Conservation (phyloP, 1,140 invertebrate species). For the Neodiprion lecontei region DNA sequence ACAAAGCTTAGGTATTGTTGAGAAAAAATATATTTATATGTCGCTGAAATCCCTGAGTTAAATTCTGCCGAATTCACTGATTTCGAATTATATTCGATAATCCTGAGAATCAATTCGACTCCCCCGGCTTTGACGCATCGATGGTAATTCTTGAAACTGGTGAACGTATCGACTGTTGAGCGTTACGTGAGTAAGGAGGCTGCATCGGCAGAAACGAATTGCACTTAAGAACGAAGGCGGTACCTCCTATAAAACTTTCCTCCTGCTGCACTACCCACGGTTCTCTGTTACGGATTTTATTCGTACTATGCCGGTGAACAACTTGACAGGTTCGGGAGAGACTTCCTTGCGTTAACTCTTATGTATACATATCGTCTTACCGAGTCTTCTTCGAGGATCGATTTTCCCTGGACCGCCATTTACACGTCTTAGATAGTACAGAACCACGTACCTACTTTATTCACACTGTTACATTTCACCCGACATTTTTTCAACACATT, state of each 20-base stretch:
- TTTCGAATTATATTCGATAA: no score
- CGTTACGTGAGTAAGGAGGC: not conserved
- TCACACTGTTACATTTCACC: not conserved
- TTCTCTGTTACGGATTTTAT: not conserved
- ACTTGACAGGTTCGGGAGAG: not conserved
- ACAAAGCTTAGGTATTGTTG: no score
- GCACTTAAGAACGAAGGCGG: conserved; percentile 1
- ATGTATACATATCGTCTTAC: not conserved
- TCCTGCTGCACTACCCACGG: not conserved
- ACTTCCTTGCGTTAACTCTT: not conserved
- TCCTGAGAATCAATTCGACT: no score
- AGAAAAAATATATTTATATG: no score
- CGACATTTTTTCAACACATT: not conserved
- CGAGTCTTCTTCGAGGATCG: not conserved
- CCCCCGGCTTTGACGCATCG: not conserved
- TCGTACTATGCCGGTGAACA: not conserved
- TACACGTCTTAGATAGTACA: no score
- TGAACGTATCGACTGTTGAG: conserved; percentile 4
- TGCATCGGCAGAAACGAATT: not conserved
- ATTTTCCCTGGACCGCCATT: not conserved
- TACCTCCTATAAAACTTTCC: conserved; percentile 2
- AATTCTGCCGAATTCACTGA: no score
- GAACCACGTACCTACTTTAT: no score
- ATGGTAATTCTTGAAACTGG: not conserved
- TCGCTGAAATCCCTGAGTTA: no score